Conservation (phyloP, 2,888 invertebrate genomes). For the Cartodere bifasciata region DNA sequence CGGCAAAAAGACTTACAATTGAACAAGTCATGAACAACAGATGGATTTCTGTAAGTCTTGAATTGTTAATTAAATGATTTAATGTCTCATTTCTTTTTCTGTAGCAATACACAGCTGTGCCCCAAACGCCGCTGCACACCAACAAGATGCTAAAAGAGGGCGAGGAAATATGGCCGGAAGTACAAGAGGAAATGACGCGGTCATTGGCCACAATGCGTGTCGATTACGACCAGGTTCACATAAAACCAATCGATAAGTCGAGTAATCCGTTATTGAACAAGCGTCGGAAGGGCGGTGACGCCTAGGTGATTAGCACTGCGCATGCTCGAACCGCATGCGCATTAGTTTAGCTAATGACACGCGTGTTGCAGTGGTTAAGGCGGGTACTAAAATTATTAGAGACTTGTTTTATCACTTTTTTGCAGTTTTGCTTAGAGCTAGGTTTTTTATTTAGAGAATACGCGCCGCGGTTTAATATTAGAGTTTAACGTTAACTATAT, state of each 20-base stretch:
- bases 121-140: constrained; percentile 90
- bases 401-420: too few relatives aligned
- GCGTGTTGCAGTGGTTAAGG: too few relatives aligned
- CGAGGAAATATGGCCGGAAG: constrained; percentile 90
- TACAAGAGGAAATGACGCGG: constrained; percentile 98
- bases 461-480: too few relatives aligned
- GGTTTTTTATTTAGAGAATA: too few relatives aligned
- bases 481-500: too few relatives aligned
- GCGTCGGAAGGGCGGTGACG: too few relatives aligned
- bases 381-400: too few relatives aligned
- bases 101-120: constrained; percentile 66
- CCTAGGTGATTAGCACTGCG: too few relatives aligned
- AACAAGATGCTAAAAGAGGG: constrained; percentile 80
- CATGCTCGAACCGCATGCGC: too few relatives aligned
- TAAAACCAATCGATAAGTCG: constrained; percentile 84
- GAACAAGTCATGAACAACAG: constrained; percentile 79
- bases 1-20: constrained; percentile 77
- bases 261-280: constrained; percentile 88
- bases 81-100: constrained; percentile 17
- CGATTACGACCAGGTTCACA: constrained; percentile 89
- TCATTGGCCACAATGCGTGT: constrained; percentile 97
- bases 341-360: too few relatives aligned
- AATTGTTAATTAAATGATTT: background rate
- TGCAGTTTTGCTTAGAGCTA: too few relatives aligned
- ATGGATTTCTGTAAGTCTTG: constrained; percentile 66